Percentiles rank a stretch among this genome's conserved stretches.
These are phyloP conservation scores for Bombycilla garrulus DNA, from an alignment of 2,113 vertebrate genomes.

Conservation along the genomic window DNA sequence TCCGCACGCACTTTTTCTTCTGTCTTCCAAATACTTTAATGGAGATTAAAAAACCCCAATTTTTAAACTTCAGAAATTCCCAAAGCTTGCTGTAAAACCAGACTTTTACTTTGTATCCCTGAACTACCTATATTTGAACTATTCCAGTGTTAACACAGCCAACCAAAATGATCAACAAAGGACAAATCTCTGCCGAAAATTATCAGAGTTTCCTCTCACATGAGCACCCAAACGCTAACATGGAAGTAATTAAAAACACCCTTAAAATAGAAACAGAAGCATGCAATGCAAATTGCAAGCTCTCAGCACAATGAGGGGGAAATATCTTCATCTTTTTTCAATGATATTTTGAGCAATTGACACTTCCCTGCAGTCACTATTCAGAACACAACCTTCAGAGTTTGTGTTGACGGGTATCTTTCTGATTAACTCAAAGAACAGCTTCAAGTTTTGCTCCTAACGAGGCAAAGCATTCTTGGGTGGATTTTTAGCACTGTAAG, in stretches of 20 bases:
- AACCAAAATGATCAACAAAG: background rate
- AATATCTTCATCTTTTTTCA: background rate
- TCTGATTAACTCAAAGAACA: background rate
- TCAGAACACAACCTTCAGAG: background rate
- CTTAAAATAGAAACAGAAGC: background rate
- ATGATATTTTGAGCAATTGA: background rate
- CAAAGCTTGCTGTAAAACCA: background rate
- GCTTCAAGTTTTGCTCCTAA: background rate
- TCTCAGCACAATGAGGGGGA: background rate
- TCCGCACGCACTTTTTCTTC: background rate
- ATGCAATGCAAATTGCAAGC: background rate
- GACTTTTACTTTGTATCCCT: background rate
- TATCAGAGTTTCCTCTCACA: background rate
- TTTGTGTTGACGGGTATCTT: background rate
- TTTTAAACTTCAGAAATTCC: background rate
- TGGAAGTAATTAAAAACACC: conserved; percentile 54
- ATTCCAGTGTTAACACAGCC: background rate
- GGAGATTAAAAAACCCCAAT: background rate
- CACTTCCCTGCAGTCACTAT: background rate
- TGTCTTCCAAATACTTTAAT: background rate
- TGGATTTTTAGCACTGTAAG: background rate
- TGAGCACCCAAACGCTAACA: background rate
- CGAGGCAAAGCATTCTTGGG: background rate
- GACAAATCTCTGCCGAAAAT: background rate
- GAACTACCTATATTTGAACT: background rate